Evolutionary conservation across 2,113 vertebrate genomes (phyloP), one percentile per base, ranked within the genome.

Genomic region (Tachuris rubrigastra): DNA sequence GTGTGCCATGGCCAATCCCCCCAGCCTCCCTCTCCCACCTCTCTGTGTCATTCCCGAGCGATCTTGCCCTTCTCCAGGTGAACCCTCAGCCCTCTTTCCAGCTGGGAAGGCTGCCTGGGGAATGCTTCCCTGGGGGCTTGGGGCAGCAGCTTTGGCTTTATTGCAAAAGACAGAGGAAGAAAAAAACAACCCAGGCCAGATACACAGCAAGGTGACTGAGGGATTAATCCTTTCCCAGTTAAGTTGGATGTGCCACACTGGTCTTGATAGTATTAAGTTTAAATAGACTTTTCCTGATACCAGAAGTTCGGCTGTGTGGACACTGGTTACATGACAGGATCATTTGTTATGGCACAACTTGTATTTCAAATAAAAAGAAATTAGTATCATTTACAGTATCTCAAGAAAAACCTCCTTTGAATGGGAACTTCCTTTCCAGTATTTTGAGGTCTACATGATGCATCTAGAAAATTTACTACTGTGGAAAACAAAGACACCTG

Each of bases 351-450:
- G 98, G 97, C 97, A 98, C 98, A 98, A 98, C 97, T 98, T 97
- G 97, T 96, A 97, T 98, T 97, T 98, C 96, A 97, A 97, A 98
- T 97, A 96, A 97, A 94, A 91, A 91, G 92, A 90, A 90, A 98
- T 98, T 98, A 98, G 98, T 98, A 98, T 97, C 97, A 96, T 98
- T 98, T 98, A 98, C 98, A 98, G 98, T 97, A 97, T 98, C 97
- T 98, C 97, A 98, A 97, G 98, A 98, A 97, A 97, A 98, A 98
- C 83, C 67, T 98, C 91, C 95, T 98, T 97, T 97, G 97, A 98
- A 97, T 92, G 96, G 98, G 96, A 98, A 97, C 95, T 97, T 98
- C 91, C 96, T 98, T 98, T 98, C 97, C 98, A 98, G 98, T 98
- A 98, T 97, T 98, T 94, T 96, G 97, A 98, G 97, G 98, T 98